Percentiles rank a stretch among this genome's conserved stretches.
phyloP scores from a whole-genome alignment of 92 coral and sea anemone genomes.

The Umimayanthus kanabou region DNA sequence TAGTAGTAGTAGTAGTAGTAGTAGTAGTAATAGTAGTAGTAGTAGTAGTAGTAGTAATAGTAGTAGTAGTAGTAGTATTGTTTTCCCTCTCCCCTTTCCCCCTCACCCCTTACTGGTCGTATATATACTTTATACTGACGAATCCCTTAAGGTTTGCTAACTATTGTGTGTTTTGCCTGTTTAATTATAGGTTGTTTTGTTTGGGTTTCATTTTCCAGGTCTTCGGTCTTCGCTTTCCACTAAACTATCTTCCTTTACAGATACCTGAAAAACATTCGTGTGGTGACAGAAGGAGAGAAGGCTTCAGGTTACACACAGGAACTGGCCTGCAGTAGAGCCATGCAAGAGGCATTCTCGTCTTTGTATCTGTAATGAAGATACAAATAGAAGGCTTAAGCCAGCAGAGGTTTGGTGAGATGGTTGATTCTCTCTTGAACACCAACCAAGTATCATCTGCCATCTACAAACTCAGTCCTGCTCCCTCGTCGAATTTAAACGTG shows the following conservation, averaged over 20 bases:
- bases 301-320: conserved; percentile 91
- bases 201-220: neutral
- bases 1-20: too few relatives aligned
- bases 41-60: too few relatives aligned
- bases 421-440: neutral
- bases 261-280: conserved; percentile 85
- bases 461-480: too few relatives aligned
- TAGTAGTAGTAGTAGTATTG: too few relatives aligned
- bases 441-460: neutral
- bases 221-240: neutral
- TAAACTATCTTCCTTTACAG: conserved; percentile 40
- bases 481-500: too few relatives aligned
- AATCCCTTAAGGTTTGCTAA: too few relatives aligned
- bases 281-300: conserved; percentile 76
- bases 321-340: conserved; percentile 91
- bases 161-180: too few relatives aligned
- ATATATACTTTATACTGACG: too few relatives aligned
- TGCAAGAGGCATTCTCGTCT: conserved; percentile 95
- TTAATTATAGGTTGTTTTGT: too few relatives aligned
- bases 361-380: conserved; percentile 47
- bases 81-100: too few relatives aligned
- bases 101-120: too few relatives aligned
- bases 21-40: too few relatives aligned
- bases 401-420: neutral
- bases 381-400: neutral